Conservation (phyloP, 30 jellyfish, hydroid and myxozoan genomes). For the Hydractinia echinata region DNA sequence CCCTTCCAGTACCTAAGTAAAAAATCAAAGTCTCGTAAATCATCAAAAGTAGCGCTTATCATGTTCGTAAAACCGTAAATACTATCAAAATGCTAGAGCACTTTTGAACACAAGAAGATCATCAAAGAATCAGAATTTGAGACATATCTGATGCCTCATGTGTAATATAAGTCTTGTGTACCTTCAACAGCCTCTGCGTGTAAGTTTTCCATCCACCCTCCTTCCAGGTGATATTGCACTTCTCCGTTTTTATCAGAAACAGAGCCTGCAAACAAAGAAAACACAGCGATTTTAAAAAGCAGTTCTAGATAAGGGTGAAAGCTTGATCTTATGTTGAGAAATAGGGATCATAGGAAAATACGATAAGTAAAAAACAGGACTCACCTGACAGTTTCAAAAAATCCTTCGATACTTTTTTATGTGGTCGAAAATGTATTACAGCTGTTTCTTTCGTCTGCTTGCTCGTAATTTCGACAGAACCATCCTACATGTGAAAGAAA, state of each 20-base stretch:
- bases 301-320: too few species aligned
- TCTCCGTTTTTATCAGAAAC: slow-evolving; percentile 61
- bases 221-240: slow-evolving; percentile 44
- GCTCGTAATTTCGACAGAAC: slow-evolving; percentile 49
- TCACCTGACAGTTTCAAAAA: slow-evolving; percentile 65
- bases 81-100: too few species aligned
- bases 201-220: slow-evolving; percentile 79
- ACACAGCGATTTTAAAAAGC: neutral
- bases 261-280: slow-evolving; percentile 38
- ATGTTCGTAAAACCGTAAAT: too few species aligned
- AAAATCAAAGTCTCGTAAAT: neutral
- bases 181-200: slow-evolving; percentile 60
- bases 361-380: neutral
- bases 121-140: too few species aligned
- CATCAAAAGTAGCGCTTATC: too few species aligned
- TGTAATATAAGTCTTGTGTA: neutral
- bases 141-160: too few species aligned
- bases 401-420: slow-evolving; percentile 48
- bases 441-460: slow-evolving; percentile 75
- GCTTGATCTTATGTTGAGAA: neutral
- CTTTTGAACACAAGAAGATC: too few species aligned
- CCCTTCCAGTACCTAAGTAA: slow-evolving; percentile 11
- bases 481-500: slow-evolving; percentile 47
- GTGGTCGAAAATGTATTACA: slow-evolving; percentile 59
- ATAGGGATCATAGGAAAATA: too few species aligned